Conservation (phyloP, 2,113 vertebrate species). For the Danio rerio region GRCz12tu NC_133178.1:15246501-15247000, state of each 20-base stretch:
- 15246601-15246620: neutral
- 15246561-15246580: neutral
- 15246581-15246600: neutral
- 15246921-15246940: neutral
- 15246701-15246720: neutral
- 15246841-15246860: neutral
- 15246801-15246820: neutral
- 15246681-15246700: neutral
- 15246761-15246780: too few relatives aligned
- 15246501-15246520: neutral
- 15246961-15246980: slow-evolving; percentile 57
- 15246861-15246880: slow-evolving; percentile 41
- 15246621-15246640: neutral
- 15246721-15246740: neutral
- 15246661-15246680: neutral
- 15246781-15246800: neutral
- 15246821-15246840: neutral
- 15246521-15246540: neutral
- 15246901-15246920: neutral
- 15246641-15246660: neutral
- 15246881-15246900: neutral
- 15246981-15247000: neutral
- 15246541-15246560: neutral
- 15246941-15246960: neutral
- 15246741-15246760: neutral